phyloP scores from a whole-genome alignment of 2,113 vertebrate genomes.

The Poeciliopsis turrubarensis region DNA sequence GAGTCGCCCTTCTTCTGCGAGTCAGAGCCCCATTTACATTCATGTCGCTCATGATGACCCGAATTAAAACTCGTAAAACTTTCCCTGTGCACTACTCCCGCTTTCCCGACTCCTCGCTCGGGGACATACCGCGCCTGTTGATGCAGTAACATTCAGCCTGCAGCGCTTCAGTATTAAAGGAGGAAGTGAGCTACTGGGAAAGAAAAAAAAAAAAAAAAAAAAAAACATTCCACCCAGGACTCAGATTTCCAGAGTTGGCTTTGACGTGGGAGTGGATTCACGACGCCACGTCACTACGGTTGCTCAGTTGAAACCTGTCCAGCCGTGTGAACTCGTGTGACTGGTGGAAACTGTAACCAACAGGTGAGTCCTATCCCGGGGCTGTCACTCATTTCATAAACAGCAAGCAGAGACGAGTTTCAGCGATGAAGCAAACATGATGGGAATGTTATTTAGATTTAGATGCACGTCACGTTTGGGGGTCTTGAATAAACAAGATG shows the following conservation, averaged over 20 bases:
- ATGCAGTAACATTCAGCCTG: not conserved
- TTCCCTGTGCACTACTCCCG: not conserved
- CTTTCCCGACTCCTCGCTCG: not conserved
- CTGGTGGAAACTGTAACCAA: not conserved
- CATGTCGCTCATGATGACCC: constrained; percentile 51
- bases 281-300: constrained; percentile 5
- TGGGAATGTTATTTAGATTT: not conserved
- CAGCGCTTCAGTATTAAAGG: not conserved
- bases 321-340: not conserved
- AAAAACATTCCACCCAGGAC: constrained; percentile 33
- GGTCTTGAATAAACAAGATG: not conserved
- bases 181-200: constrained; percentile 25
- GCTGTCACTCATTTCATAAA: too few relatives aligned
- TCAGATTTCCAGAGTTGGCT: constrained; percentile 28
- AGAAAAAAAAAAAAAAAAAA: not conserved
- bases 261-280: constrained; percentile 19
- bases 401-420: too few relatives aligned
- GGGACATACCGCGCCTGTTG: constrained; percentile 19
- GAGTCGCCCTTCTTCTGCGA: constrained; percentile 57
- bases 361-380: constrained; percentile 22
- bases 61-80: not conserved
- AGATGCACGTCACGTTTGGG: not conserved
- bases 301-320: not conserved
- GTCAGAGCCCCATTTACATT: not conserved
- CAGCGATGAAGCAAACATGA: not conserved